These are phyloP conservation scores for Bursaphelenchus okinawaensis DNA, from an alignment of 2,888 invertebrate genomes.

Conservation along the genomic window DNA sequence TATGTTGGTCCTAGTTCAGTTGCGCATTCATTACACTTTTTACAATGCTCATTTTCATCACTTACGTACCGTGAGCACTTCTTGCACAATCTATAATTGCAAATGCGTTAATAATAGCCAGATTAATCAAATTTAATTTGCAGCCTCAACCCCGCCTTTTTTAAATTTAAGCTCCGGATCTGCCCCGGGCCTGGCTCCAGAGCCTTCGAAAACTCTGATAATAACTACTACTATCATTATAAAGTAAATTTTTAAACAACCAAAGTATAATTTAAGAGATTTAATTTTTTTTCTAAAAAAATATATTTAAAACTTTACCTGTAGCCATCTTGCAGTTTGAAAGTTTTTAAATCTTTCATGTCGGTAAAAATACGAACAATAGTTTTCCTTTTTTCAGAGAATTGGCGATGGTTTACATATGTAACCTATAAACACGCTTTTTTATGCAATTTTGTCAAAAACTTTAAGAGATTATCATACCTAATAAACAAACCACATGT, in stretches of 20 bases:
- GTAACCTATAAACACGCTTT: constrained; percentile 5
- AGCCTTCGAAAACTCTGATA: too few species aligned
- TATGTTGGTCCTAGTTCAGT: constrained; percentile 5
- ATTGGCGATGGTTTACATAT: constrained; percentile 4
- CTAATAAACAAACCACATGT: too few species aligned
- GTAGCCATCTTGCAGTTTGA: constrained; percentile 8
- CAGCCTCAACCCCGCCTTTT: too few species aligned
- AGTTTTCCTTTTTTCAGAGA: background rate
- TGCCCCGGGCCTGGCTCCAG: too few species aligned
- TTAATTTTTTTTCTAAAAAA: too few species aligned
- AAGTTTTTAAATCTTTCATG: background rate
- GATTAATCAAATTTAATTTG: background rate
- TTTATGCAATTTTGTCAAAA: background rate
- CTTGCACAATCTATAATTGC: constrained; percentile 3
- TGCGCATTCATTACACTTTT: constrained; percentile 4
- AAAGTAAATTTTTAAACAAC: too few species aligned
- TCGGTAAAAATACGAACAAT: constrained; percentile 10
- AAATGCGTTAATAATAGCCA: background rate
- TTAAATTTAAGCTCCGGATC: too few species aligned
- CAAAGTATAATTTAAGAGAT: too few species aligned
- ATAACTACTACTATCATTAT: too few species aligned
- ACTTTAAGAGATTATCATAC: too few species aligned
- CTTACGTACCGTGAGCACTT: constrained; percentile 2
- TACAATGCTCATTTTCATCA: constrained; percentile 8
- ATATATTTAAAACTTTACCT: background rate